Evolutionary conservation across 2,113 vertebrate species (phyloP).

Genomic region (Accipiter cooperii): DNA sequence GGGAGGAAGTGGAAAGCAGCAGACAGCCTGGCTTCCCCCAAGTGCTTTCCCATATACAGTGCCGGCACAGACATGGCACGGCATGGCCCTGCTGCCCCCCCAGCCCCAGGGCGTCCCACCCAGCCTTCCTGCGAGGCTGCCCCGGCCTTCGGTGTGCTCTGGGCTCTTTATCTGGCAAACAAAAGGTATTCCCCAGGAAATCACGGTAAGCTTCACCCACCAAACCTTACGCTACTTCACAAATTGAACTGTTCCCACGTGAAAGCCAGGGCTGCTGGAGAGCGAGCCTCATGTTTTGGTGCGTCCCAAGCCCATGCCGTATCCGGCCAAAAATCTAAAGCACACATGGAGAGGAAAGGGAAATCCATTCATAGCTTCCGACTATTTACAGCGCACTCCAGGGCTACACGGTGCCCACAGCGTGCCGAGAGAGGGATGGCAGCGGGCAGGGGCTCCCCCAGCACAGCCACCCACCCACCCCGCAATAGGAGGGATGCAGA

Average conservation of each 20-base stretch:
- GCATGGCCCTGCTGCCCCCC: not conserved
- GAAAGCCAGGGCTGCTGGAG: not conserved
- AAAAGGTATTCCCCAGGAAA: not conserved
- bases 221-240: not conserved
- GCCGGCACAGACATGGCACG: fast-evolving
- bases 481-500: fast-evolving
- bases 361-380: constrained; percentile 65
- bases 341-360: constrained; percentile 60
- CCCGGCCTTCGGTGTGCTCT: fast-evolving
- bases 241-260: not conserved
- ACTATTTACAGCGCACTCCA: constrained; percentile 37
- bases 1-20: not conserved
- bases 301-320: not conserved
- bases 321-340: constrained; percentile 62
- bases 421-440: not conserved
- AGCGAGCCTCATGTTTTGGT: constrained; percentile 39
- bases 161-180: not conserved
- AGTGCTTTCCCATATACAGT: not conserved
- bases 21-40: not conserved
- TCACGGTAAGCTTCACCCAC: not conserved
- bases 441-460: not conserved
- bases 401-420: not conserved
- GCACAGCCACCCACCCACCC: not conserved
- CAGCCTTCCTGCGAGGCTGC: not conserved
- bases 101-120: not conserved